Base-by-base conservation (phyloP, 2,797 vertebrate species). In the Adelosebastes latens region DNA sequence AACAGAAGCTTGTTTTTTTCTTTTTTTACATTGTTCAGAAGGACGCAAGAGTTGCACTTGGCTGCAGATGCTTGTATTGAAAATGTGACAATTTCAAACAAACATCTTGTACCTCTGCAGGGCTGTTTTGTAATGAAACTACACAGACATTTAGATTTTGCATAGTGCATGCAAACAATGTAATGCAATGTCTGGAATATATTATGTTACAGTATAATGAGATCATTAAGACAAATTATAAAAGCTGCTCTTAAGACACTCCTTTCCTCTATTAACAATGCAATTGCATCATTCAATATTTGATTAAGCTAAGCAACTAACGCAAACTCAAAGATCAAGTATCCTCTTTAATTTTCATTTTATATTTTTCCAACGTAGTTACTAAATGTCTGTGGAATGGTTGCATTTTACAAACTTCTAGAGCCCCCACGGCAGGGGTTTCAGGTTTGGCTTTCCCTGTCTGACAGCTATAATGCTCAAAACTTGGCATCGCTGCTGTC, bases 381-480 rank as follows among this genome's bases (percentile, higher is more conserved):
- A 81, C 74, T 66, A 68, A 86, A 82, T 82, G 87, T 87, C 75
- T 82, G 29, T 62, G 66, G 88, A 90, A 84, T 81, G 71, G 52
- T 73, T 78, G 72, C 31, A 61, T 88, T 91, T 83, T 69, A 77
- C 24, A 27, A 83, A 92, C 81, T 60, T 77, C 91, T 72, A 72
- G 79, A 92, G 62, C 80, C 72, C 63, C 80, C 68, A 60, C 20
- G 60, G 86, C 81, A 61, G 80, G 70, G 80, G 77, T 87, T 87
- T 91, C 83, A 88, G 89, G 70, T 93, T 89, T 91, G 86, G 84
- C 63, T 89, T 85, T 84, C 77, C 81, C 72, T 78, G 89, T 93
- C 75, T 84, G 85, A 93, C 86, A 89, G 81, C 89, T 91, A 86
- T 87, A 91, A 90, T 82, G 76, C 88, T 93, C 70, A 77, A 64